These are phyloP conservation scores for Pipistrellus kuhlii DNA, from an alignment of 2,797 vertebrate genomes.

Conservation along the genomic window DNA sequence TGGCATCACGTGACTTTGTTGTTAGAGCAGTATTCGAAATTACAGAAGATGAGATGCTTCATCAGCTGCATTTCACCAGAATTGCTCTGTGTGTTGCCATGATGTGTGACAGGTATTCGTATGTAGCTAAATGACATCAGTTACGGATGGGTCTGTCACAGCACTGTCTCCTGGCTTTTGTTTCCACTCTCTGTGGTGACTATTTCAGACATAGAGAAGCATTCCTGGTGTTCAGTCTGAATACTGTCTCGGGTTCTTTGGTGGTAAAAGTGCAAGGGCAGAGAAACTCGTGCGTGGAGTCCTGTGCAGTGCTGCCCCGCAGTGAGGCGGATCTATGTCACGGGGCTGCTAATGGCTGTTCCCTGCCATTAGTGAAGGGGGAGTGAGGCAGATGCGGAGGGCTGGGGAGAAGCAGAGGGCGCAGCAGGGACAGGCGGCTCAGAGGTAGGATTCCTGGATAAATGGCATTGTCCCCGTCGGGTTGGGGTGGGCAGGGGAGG, in stretches of 20 bases:
- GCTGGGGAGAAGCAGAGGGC: slow-evolving; percentile 74
- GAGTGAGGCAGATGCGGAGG: background rate
- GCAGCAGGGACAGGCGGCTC: slow-evolving; percentile 67
- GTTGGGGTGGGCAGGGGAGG: background rate
- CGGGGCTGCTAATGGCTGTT: background rate
- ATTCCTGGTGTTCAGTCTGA: slow-evolving; percentile 9
- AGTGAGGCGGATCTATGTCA: background rate
- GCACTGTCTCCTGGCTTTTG: background rate
- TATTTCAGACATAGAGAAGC: slow-evolving; percentile 43
- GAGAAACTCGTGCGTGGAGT: background rate
- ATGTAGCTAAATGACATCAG: background rate
- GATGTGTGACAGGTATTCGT: slow-evolving; percentile 20
- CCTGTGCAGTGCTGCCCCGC: background rate
- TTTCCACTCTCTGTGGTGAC: background rate
- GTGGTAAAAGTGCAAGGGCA: slow-evolving; percentile 8
- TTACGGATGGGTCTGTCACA: slow-evolving; percentile 2
- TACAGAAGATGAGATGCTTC: slow-evolving; percentile 24
- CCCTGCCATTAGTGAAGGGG: background rate
- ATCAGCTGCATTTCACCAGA: slow-evolving; percentile 44
- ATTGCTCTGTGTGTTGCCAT: slow-evolving; percentile 29
- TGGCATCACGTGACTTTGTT: background rate
- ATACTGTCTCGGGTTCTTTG: background rate
- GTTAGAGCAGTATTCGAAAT: slow-evolving; percentile 41
- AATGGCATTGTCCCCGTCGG: slow-evolving; percentile 56
- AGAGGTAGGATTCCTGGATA: slow-evolving; percentile 76